Evolutionary conservation across 2,888 invertebrate species (phyloP).

Genomic region (Zaprionus lineosus): DNA sequence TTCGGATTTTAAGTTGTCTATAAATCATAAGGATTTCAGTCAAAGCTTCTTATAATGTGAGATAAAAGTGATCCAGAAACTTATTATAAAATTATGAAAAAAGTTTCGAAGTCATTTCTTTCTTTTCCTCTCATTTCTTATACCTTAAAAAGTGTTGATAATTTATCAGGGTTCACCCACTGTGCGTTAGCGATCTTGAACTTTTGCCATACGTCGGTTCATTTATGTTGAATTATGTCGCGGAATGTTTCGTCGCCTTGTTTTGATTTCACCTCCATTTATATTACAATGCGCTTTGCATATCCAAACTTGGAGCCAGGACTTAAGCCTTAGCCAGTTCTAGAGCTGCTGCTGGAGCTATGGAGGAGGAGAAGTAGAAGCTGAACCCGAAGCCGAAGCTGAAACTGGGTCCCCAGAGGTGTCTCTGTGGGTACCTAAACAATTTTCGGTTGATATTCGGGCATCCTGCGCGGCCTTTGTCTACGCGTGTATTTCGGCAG

Average conservation of each 20-base stretch:
- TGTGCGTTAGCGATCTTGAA: slow-evolving; percentile 39
- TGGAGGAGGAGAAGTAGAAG: background rate
- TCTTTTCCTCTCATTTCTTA: too few species aligned
- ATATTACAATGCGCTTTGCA: slow-evolving; percentile 48
- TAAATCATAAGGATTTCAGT: too few species aligned
- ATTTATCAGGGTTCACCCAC: too few species aligned
- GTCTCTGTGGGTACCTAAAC: slow-evolving; percentile 26
- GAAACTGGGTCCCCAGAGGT: slow-evolving; percentile 31
- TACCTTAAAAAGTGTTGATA: too few species aligned
- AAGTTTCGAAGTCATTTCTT: too few species aligned
- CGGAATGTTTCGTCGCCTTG: slow-evolving; percentile 43
- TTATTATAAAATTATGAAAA: too few species aligned
- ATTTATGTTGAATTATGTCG: slow-evolving; percentile 56
- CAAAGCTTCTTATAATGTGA: too few species aligned
- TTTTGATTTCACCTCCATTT: slow-evolving; percentile 30
- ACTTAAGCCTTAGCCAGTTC: background rate
- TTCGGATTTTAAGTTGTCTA: too few species aligned
- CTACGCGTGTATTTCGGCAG: slow-evolving; percentile 41
- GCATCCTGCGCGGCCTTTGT: background rate
- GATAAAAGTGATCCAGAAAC: too few species aligned
- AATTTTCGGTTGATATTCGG: slow-evolving; percentile 10
- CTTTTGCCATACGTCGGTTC: slow-evolving; percentile 30
- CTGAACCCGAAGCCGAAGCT: background rate
- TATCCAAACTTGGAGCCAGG: slow-evolving; percentile 9
- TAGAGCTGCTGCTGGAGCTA: too few species aligned